Evolutionary conservation across 2,888 invertebrate species (phyloP), one percentile per base, ranked within the genome.

Genomic region (Elegia similella): DNA sequence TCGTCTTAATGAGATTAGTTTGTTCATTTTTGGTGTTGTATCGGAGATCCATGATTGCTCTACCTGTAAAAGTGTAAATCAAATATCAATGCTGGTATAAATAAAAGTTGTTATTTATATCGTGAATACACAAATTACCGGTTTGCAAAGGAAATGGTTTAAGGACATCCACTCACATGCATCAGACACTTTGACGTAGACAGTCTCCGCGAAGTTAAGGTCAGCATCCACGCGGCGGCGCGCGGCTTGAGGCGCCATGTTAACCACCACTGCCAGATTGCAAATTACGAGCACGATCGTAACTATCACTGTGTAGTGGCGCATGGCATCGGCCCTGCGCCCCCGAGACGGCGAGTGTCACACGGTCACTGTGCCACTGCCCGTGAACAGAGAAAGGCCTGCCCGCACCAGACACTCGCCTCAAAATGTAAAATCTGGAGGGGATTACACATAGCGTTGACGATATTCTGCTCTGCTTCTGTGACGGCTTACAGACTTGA

Each of bases 301-400:
- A 70, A 78, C 73, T 57, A 75, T 66, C 59, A 71, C 67, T 64
- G 66, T 72, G 69, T 72, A 72, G 69, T 74, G 76, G 82, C 75
- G 76, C 89, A 89, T 89, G 82, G 80, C 84, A 30, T 30, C 30
- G 42, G 42, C 47, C 55, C 56, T 48, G 80, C 69, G 68, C 56
- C 56, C 34, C 81, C 69, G 68, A 72, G 75, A 83, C 80, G 82
- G 82, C 79, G 77, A 70, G 76, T 75, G 78, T 77, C 78, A 78
- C 85, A 82, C 88, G 88, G 88, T 84, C 86, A 87, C 88, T 84
- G 75, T 87, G 86, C 81, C 88, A 88, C 88, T 88, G 86, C 73
- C 82, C 75, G 77, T 69, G 65, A 68, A 66, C 69, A 88, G 88
- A 88, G 89, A 89, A 88, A 88, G 88, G 90, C 78, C 72, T 65